Evolutionary conservation across 1,140 invertebrate species (phyloP), one percentile per base, ranked within the genome.

Genomic region (Platorchestia sp.): DNA sequence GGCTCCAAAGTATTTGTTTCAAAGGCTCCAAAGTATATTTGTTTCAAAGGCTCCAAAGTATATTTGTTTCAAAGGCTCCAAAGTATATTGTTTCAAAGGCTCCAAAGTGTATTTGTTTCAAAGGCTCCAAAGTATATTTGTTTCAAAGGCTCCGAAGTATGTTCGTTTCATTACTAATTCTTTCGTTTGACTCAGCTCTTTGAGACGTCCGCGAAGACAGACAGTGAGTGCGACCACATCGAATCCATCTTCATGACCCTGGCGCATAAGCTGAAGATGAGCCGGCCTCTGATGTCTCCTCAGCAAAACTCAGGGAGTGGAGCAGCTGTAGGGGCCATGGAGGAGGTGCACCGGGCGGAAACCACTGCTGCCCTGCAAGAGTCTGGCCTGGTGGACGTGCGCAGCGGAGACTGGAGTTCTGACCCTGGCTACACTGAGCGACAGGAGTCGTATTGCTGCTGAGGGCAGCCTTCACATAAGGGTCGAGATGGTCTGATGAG

Each of bases 211-310:
- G 98, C 98, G 0, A 98, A 98, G 96, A 97, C 98, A 96, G 98
- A 99, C 96, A 98, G 98, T 22, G 98, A 98, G 96, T 98, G 98
- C 96, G 98, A 98, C 97, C 98, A 98, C 97, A 98, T 99, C 45
- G 98, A 99, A 97, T 98, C 98, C 0, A 99, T 99, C 96, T 99
- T 99, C 97, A 97, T 98, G 97, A 99, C 98, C 0, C 97, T 99
- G 43, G 98, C 98, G 40, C 98, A 98, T 97, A 98, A 98, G 97
- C 97, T 98, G 44, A 98, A 98, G 97, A 95, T 95, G 43, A 97
- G 98, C 75, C 98, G 98, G 96, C 98, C 98, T 0, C 97, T 98
- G 97, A 97, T 97, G 97, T 97, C 97, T 41, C 89, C 96, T 96
- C 97, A 90, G 97, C 97, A 96, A 95, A 95, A 45, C 89, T 22